phyloP scores from a whole-genome alignment of 2,888 invertebrate genomes.

The Choristoneura rosaceana region DNA sequence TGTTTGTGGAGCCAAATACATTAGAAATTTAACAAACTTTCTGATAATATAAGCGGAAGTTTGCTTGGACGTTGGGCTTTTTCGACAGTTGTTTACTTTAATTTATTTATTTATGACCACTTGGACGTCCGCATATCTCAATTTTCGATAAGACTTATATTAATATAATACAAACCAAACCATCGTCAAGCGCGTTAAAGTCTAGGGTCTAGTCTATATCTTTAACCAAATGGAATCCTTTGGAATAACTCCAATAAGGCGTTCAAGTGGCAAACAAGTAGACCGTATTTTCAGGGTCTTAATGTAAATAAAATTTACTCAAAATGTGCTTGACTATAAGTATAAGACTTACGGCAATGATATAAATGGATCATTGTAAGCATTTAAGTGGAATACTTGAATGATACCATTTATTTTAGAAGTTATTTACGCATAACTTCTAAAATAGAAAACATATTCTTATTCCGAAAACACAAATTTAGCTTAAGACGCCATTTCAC shows the following conservation, averaged over 20 bases:
- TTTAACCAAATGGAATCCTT: neutral
- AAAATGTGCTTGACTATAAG: slow-evolving; percentile 8
- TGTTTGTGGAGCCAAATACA: slow-evolving; percentile 42
- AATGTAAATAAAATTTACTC: slow-evolving; percentile 11
- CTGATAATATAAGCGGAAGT: slow-evolving; percentile 35
- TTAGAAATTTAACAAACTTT: slow-evolving; percentile 40
- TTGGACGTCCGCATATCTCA: slow-evolving; percentile 6
- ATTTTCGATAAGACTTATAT: slow-evolving; percentile 6
- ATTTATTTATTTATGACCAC: slow-evolving; percentile 1
- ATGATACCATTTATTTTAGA: slow-evolving; percentile 12
- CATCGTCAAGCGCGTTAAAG: neutral
- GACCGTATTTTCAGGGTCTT: slow-evolving; percentile 12
- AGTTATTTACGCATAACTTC: slow-evolving; percentile 9
- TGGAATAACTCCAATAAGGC: slow-evolving; percentile 6
- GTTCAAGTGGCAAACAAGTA: slow-evolving; percentile 10
- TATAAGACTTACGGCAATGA: slow-evolving; percentile 9
- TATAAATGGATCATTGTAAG: slow-evolving; percentile 6
- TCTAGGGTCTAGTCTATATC: neutral
- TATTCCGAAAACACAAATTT: slow-evolving; percentile 3
- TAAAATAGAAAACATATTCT: neutral
- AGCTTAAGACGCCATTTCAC: slow-evolving; percentile 22
- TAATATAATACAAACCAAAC: neutral
- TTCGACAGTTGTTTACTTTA: slow-evolving; percentile 1
- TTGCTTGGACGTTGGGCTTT: slow-evolving; percentile 37
- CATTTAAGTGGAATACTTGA: slow-evolving; percentile 7